Base-by-base conservation (phyloP, 1,140 invertebrate genomes). In the Lordiphosa collinella region DNA sequence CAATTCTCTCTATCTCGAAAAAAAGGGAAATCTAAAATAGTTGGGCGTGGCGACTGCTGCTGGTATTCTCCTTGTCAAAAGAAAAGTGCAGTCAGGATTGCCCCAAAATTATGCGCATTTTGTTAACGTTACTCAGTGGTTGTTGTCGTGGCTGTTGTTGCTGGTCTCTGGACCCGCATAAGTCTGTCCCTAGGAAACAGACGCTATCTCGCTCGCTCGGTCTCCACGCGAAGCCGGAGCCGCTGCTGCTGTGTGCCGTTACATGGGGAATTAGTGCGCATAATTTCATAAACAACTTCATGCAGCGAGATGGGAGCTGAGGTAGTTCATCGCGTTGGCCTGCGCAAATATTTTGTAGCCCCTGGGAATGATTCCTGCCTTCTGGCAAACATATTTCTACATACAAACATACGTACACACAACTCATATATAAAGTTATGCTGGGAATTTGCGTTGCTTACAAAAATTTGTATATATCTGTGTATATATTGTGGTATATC, bases 231-330 rank as follows among this genome's bases (percentile, higher is more conserved):
- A 29, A 29, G 25, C 25, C 25, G 25, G 8, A 29, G 25, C 7
- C 7, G 25, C 25, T 8, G 25, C 25, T 8, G 25, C 32, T 38
- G 64, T 58, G 49, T 69, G 62, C 43, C 58, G 66, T 76, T 82
- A 72, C 76, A 72, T 82, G 76, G 78, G 78, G 78, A 80, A 80
- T 80, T 80, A 80, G 76, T 80, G 76, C 62, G 76, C 76, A 80
- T 82, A 82, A 80, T 80, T 82, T 80, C 76, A 75, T 76, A 82
- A 79, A 57, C 66, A 75, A 63, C 57, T 63, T 11, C 40, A 31
- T 31, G 14, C 35, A 38, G 37, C 16, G 16, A 59, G 66, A 67
- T 62, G 67, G 49, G 64, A 58, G 62, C 53, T 67, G 58, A 66
- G 65, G 70, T 54, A 80, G 55, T 44, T 29, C 69, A 61, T 74